Conservation (phyloP, 2,797 vertebrate genomes). For the Sitta carolinensis region DNA sequence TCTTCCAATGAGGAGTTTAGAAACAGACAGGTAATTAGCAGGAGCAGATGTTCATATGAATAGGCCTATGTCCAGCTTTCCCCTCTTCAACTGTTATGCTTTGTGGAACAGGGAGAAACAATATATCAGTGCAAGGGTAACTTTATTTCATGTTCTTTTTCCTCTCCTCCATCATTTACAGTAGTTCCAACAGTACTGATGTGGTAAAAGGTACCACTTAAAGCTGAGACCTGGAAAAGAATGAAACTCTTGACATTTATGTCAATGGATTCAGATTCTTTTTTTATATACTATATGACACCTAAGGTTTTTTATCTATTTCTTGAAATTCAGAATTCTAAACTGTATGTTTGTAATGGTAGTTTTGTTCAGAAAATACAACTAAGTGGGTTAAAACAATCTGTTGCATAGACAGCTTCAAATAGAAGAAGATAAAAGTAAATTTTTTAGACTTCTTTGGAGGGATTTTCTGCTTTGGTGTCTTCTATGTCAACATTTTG, state of each 20-base stretch:
- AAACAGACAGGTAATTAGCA: slow-evolving; percentile 66
- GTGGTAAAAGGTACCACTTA: not conserved
- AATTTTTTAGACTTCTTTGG: not conserved
- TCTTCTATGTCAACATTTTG: not conserved
- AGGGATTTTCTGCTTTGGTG: not conserved
- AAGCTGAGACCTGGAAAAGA: not conserved
- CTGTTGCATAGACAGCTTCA: not conserved
- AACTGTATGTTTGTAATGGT: not conserved
- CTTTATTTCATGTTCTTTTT: not conserved
- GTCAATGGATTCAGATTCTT: not conserved
- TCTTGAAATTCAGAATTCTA: not conserved
- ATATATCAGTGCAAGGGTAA: not conserved
- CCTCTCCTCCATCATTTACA: not conserved
- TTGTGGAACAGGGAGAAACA: not conserved
- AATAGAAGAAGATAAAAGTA: not conserved
- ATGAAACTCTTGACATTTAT: not conserved
- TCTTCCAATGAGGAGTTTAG: slow-evolving; percentile 29
- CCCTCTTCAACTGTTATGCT: slow-evolving; percentile 23
- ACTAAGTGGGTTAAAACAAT: not conserved
- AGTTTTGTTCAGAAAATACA: not conserved
- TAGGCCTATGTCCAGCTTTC: slow-evolving; percentile 48
- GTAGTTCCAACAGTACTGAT: not conserved
- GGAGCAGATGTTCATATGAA: slow-evolving; percentile 58
- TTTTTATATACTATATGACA: not conserved
- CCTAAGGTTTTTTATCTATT: not conserved